phyloP scores from a whole-genome alignment of 2,888 invertebrate species.

The Coleophora deauratella region DNA sequence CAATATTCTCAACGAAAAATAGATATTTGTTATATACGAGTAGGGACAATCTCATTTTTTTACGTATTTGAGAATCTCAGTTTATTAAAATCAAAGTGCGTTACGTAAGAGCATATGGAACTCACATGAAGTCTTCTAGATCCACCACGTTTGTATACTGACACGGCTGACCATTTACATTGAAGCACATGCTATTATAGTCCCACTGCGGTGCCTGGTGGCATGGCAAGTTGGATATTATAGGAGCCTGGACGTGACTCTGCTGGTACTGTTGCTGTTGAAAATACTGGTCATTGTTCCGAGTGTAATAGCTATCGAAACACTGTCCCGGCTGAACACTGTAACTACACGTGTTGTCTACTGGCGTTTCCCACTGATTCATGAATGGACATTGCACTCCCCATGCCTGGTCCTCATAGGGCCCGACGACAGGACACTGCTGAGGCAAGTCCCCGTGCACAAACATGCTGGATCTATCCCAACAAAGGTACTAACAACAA shows the following conservation, averaged over 20 bases:
- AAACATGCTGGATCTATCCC: constrained; percentile 37
- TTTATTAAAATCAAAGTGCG: too few relatives aligned
- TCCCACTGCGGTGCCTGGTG: constrained; percentile 69
- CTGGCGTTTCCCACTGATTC: constrained; percentile 39
- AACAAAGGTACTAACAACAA: constrained; percentile 24
- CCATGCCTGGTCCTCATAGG: constrained; percentile 43
- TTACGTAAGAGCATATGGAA: constrained; percentile 21
- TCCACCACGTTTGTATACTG: constrained; percentile 79
- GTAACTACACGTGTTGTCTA: constrained; percentile 25
- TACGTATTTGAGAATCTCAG: too few relatives aligned
- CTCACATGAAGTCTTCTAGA: constrained; percentile 86
- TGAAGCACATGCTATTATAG: constrained; percentile 78
- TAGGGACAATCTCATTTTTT: too few relatives aligned
- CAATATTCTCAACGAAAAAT: too few relatives aligned
- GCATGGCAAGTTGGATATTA: constrained; percentile 62
- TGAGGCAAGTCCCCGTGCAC: constrained; percentile 38
- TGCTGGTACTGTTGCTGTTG: constrained; percentile 21
- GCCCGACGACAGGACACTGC: constrained; percentile 41
- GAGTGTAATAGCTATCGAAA: constrained; percentile 29
- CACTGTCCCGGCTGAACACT: constrained; percentile 42
- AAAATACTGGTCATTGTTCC: constrained; percentile 21
- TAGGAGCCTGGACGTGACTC: constrained; percentile 27
- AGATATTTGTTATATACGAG: too few relatives aligned
- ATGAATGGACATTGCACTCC: constrained; percentile 46
- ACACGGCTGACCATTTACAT: constrained; percentile 78